Evolutionary conservation across 2,113 vertebrate genomes (phyloP), one percentile per base, ranked within the genome.

Genomic region (Uria aalge): DNA sequence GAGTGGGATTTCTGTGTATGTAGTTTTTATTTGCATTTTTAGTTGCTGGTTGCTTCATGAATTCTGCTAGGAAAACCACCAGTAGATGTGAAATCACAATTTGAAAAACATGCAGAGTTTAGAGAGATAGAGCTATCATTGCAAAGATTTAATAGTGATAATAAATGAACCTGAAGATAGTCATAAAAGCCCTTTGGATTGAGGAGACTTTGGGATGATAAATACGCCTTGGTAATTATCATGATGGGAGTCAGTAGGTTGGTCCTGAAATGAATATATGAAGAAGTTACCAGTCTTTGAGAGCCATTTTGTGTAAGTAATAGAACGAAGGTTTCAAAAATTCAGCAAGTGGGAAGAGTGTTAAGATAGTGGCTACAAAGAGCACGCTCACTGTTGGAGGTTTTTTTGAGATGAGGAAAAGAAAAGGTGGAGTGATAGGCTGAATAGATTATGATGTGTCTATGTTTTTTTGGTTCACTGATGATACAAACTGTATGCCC

Each of bases 341-440:
- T 36, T 47, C 29, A 59, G 41, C n/a, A 59, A 71, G 13, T 48
- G 47, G 32, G 22, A 73, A 63, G 29, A 71, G 43, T 47, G 14
- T 74, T 43, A 71, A 77, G 55, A 20, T 41, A 53, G 27, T 56
- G 36, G 48, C 19, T 92, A 24, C 41, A 71, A 69, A 80, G 20
- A 74, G 15, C 32, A 36, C 1, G 1, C 27, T 63, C 9, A 8
- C 20, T n/a, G 6, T 32, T 36, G 21, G 36, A 8, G 18, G 0
- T 14, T 53, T 53, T 85, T 87, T 81, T 38, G 23, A 75, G n/a
- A 29, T 50, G 55, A 63, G 55, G 43, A 45, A 67, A 91, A 73
- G 43, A 64, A 59, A 85, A 79, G 22, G 8, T 55, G 16, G 12
- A 67, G 34, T 52, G 41, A 29, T 91, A 73, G 45, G 29, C 67